Conservation (phyloP, 2,888 invertebrate genomes). For the Micropterix aruncella region DNA sequence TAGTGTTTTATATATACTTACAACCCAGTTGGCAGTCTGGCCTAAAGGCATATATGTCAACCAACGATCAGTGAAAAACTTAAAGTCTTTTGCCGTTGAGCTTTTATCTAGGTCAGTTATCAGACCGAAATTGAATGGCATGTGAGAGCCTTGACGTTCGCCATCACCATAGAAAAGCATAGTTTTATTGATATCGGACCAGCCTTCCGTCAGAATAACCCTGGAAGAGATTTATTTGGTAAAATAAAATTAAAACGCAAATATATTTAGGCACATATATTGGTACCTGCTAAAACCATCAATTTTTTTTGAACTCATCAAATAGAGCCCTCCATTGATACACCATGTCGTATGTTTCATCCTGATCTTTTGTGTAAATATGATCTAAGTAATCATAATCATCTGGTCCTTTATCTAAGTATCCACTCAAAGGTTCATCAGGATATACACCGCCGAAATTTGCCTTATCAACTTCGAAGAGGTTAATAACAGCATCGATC, state of each 20-base stretch:
- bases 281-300: conserved; percentile 27
- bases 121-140: conserved; percentile 68
- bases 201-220: conserved; percentile 67
- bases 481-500: conserved; percentile 57
- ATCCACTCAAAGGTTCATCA: conserved; percentile 40
- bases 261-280: too few species aligned
- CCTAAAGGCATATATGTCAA: conserved; percentile 45
- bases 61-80: conserved; percentile 48
- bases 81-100: conserved; percentile 46
- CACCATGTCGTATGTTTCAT: conserved; percentile 48
- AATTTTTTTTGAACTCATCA: conserved; percentile 37
- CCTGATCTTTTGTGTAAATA: conserved; percentile 44
- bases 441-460: conserved; percentile 25
- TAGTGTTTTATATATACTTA: too few species aligned
- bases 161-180: conserved; percentile 51
- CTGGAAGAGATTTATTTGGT: conserved; percentile 23
- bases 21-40: conserved; percentile 62
- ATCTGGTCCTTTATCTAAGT: conserved; percentile 24
- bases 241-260: too few species aligned
- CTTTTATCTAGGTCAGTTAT: conserved; percentile 41
- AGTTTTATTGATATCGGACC: conserved; percentile 41
- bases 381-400: conserved; percentile 44
- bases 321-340: conserved; percentile 49
- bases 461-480: conserved; percentile 42
- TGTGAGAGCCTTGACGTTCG: conserved; percentile 45